Percentiles rank a stretch among this genome's conserved stretches.
phyloP scores from a whole-genome alignment of 2,888 invertebrate genomes.

The Nomada fucata region DNA sequence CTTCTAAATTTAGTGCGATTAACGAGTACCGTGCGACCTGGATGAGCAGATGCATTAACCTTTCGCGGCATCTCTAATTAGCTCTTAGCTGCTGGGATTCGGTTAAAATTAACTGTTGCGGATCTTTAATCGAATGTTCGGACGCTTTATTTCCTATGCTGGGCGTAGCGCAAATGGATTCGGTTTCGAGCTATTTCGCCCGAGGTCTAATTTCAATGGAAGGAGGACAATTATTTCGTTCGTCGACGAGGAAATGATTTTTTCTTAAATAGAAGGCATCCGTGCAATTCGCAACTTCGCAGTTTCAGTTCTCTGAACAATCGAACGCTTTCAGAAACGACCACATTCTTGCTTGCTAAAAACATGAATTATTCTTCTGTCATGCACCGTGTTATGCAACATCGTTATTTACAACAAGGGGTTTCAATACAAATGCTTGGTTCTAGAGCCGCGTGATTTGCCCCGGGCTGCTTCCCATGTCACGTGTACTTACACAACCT shows the following conservation, averaged over 20 bases:
- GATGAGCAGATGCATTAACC: conserved; percentile 12
- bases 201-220: no score
- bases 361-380: conserved; percentile 44
- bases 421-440: conserved; percentile 37
- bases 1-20: background rate
- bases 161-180: no score
- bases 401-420: conserved; percentile 53
- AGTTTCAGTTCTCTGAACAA: background rate
- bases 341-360: conserved; percentile 20
- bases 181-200: no score
- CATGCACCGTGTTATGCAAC: conserved; percentile 43
- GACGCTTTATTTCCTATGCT: background rate
- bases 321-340: background rate
- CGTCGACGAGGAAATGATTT: no score
- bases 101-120: background rate
- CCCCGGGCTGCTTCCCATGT: conserved; percentile 46
- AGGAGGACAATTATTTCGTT: no score
- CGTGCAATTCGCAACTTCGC: no score
- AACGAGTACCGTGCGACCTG: background rate
- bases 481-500: conserved; percentile 45
- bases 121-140: background rate
- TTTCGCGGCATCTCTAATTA: background rate
- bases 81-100: background rate
- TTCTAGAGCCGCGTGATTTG: conserved; percentile 46
- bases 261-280: no score